Evolutionary conservation across 1,140 invertebrate genomes (phyloP), one percentile per base, ranked within the genome.

Genomic region (Babylonia areolata): DNA sequence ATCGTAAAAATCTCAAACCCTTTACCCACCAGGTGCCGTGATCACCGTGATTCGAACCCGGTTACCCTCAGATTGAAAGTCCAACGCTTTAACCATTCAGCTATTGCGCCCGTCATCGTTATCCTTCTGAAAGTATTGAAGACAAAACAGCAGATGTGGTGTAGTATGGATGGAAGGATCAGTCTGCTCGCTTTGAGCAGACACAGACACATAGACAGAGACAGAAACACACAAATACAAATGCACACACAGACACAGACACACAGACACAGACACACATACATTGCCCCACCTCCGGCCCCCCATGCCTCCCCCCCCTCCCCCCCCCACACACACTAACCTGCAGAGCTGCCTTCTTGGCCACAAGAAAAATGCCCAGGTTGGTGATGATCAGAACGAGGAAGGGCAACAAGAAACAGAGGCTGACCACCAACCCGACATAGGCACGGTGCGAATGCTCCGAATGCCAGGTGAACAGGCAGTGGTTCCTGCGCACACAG

Each of bases 311-410:
- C 42, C 42, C 42, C 42, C 42, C 42, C 42, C 42, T 15, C 42
- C 42, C 42, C 42, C 46, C 46, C 46, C 9, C 46, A 12, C 46
- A 51, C 9, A 51, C 46, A 51, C 42, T 6, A 3, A 89, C 81
- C 77, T 87, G 83, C n/a, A 37, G 35, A 6, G 81, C 84, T 33
- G 88, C 71, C 17, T 77, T 28, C 31, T 42, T 71, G 28, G 88
- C 88, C 71, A 89, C 85, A 42, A 78, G 28, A 58, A 87, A 87
- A 40, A 89, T 82, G 35, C 85, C 84, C n/a, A 39, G 31, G 77
- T 89, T 84, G 86, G 87, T 86, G 78, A 79, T 20, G 5, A 87
- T 5, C 12, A 89, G 28, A 17, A 87, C 54, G 23, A 87, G 20
- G 1, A 78, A 58, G 0, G 88, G 88, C 64, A 89, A 12, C 23